Evolutionary conservation across 2,113 vertebrate genomes (phyloP).

Genomic region (Lophochroa leadbeateri): DNA sequence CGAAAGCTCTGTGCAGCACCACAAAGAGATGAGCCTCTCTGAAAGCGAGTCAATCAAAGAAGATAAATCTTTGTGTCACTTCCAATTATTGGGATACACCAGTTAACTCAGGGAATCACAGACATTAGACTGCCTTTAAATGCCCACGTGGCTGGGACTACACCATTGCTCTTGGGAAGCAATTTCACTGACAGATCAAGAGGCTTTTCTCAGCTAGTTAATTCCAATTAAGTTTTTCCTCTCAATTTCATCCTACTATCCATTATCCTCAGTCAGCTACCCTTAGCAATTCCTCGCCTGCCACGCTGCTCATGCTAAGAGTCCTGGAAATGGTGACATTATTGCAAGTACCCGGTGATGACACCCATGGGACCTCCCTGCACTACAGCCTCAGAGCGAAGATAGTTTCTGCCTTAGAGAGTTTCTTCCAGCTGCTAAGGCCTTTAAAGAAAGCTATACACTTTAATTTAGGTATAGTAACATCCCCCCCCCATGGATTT

Average conservation of each 20-base stretch:
- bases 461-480: neutral
- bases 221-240: constrained; percentile 67
- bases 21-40: constrained; percentile 49
- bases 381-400: neutral
- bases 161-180: constrained; percentile 40
- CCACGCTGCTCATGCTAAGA: neutral
- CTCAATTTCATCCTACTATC: constrained; percentile 51
- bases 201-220: constrained; percentile 60
- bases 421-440: neutral
- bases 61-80: constrained; percentile 53
- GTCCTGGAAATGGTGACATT: constrained; percentile 19
- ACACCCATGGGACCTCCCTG: neutral
- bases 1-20: constrained; percentile 30
- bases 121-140: constrained; percentile 58
- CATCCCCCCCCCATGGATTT: neutral
- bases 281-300: neutral
- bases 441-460: neutral
- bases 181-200: constrained; percentile 61
- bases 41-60: constrained; percentile 58
- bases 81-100: constrained; percentile 53
- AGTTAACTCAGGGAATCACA: constrained; percentile 34
- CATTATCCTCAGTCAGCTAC: constrained; percentile 40
- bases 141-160: constrained; percentile 31
- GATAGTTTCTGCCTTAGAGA: neutral
- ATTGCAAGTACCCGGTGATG: constrained; percentile 10